Conservation (phyloP, 2,888 invertebrate genomes). For the Hypomecis punctinalis region DNA sequence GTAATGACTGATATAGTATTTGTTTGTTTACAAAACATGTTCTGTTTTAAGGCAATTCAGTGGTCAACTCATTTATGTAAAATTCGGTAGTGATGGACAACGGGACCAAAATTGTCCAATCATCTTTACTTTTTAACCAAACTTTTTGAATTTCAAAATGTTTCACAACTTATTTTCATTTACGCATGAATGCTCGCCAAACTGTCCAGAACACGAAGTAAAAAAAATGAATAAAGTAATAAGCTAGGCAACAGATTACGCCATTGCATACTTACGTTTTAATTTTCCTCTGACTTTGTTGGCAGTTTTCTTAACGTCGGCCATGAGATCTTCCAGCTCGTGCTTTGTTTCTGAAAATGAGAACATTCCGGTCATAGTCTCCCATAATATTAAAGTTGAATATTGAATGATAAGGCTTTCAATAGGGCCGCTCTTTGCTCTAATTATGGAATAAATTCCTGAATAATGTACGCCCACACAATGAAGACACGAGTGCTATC, state of each 20-base stretch:
- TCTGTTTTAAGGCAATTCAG: too few species aligned
- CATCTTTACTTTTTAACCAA: too few species aligned
- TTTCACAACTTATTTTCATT: too few species aligned
- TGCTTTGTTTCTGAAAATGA: conserved; percentile 97
- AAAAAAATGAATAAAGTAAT: background rate
- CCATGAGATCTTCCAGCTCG: conserved; percentile 99
- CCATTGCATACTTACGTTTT: conserved; percentile 89
- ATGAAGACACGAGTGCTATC: conserved; percentile 47
- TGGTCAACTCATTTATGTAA: too few species aligned
- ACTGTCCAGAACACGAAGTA: too few species aligned
- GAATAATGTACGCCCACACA: conserved; percentile 45
- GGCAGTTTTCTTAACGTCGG: conserved; percentile 99
- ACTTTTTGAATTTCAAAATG: too few species aligned
- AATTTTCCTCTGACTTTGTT: conserved; percentile 99
- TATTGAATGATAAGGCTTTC: conserved; percentile 36
- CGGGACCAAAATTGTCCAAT: too few species aligned
- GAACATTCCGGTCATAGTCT: conserved; percentile 26
- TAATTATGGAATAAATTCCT: conserved; percentile 42
- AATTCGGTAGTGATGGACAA: too few species aligned
- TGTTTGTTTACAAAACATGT: too few species aligned
- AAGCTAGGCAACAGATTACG: background rate
- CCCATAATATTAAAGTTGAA: conserved; percentile 14
- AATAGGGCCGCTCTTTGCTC: conserved; percentile 31
- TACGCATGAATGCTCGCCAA: too few species aligned
- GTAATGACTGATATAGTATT: too few species aligned